Conservation (phyloP, 2,113 vertebrate species). For the Eulemur macaco region DNA sequence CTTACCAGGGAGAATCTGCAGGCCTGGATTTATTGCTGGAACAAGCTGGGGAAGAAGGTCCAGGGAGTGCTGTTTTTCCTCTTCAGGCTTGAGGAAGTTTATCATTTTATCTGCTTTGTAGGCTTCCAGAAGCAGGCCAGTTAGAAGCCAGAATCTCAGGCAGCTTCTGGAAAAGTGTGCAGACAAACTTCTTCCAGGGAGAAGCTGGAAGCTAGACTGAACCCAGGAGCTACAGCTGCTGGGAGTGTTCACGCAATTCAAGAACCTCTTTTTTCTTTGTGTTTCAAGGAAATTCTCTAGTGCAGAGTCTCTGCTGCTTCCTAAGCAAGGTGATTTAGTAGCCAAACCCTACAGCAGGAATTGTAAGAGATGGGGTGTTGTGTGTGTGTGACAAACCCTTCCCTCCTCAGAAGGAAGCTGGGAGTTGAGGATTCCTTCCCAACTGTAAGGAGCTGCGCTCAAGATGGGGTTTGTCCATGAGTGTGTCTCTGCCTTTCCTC, state of each 20-base stretch:
- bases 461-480: neutral
- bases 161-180: neutral
- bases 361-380: neutral
- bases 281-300: neutral
- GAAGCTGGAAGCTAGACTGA: neutral
- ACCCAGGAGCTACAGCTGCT: neutral
- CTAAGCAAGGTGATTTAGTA: neutral
- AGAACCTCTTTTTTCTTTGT: neutral
- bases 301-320: neutral
- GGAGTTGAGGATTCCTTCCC: neutral
- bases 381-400: neutral
- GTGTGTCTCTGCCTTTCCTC: neutral
- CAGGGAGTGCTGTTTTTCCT: neutral
- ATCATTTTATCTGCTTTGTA: neutral
- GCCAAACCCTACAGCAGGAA: neutral
- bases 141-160: neutral
- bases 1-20: neutral
- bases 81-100: neutral
- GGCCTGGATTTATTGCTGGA: neutral
- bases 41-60: neutral
- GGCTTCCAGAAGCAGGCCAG: neutral
- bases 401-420: neutral
- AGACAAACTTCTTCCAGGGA: neutral
- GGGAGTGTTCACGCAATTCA: neutral
- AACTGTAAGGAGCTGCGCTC: neutral